phyloP scores from a whole-genome alignment of 2,113 vertebrate genomes.

The Pandion haliaetus region DNA sequence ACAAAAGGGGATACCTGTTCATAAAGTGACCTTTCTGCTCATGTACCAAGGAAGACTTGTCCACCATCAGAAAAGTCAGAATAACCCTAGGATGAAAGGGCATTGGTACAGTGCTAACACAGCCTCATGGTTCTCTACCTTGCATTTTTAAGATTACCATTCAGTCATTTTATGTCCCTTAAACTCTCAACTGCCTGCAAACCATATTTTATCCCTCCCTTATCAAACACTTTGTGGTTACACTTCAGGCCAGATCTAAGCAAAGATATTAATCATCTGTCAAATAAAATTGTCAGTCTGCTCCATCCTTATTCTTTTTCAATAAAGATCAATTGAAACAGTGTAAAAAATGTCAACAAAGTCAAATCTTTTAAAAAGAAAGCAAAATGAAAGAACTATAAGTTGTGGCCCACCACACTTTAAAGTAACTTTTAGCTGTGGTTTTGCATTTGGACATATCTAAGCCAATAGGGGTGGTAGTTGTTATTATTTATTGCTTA shows the following conservation, averaged over 20 bases:
- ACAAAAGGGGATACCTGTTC: neutral
- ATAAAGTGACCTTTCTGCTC: neutral
- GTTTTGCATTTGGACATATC: slow-evolving; percentile 38
- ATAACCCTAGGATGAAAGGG: neutral
- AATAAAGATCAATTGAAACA: slow-evolving; percentile 62
- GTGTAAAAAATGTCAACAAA: slow-evolving; percentile 42
- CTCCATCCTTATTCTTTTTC: slow-evolving; percentile 41
- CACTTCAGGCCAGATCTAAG: slow-evolving; percentile 59
- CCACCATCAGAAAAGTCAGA: neutral
- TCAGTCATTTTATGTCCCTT: slow-evolving; percentile 27
- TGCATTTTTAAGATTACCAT: neutral
- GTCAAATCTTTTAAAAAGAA: slow-evolving; percentile 35
- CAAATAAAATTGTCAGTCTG: slow-evolving; percentile 60
- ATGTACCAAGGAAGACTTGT: neutral
- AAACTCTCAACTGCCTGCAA: slow-evolving; percentile 44
- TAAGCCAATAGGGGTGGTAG: slow-evolving; percentile 31
- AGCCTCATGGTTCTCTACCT: neutral
- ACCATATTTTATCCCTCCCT: slow-evolving; percentile 50
- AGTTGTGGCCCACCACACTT: slow-evolving; percentile 18
- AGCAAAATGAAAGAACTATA: slow-evolving; percentile 37
- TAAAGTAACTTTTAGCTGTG: slow-evolving; percentile 47
- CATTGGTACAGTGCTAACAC: neutral
- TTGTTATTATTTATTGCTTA: slow-evolving; percentile 59
- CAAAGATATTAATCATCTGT: slow-evolving; percentile 53
- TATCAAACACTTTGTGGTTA: slow-evolving; percentile 61